Percentiles rank a stretch among this genome's conserved stretches.
Conservation (phyloP, 2,888 invertebrate species). For the Aricia artaxerxes region DNA sequence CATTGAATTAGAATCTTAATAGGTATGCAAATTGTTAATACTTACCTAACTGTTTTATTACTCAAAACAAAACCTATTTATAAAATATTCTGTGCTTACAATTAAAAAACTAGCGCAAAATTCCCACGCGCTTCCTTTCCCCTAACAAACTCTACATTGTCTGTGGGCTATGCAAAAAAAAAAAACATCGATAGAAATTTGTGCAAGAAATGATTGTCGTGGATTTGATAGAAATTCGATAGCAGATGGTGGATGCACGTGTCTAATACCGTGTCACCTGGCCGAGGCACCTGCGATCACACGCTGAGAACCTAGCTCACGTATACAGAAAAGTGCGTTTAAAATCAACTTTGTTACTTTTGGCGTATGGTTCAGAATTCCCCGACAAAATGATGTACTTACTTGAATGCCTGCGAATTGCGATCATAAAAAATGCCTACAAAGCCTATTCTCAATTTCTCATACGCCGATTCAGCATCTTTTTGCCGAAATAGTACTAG, state of each 20-base stretch:
- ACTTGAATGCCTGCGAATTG: too few species aligned
- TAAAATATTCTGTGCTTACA: too few species aligned
- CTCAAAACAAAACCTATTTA: too few species aligned
- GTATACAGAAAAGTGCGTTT: background rate
- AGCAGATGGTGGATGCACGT: conserved; percentile 19
- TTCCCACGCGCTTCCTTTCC: background rate
- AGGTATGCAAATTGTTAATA: background rate
- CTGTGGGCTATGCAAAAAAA: background rate
- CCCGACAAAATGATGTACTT: background rate
- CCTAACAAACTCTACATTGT: background rate
- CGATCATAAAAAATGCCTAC: too few species aligned
- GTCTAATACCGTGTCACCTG: conserved; percentile 16
- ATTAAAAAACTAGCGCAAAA: background rate
- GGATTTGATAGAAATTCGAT: background rate
- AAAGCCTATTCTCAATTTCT: too few species aligned
- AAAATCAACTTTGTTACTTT: background rate
- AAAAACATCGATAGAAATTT: background rate
- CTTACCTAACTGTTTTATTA: background rate
- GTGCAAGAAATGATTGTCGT: background rate
- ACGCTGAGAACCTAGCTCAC: conserved; percentile 8
- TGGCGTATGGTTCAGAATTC: background rate
- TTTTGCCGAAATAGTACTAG: too few species aligned
- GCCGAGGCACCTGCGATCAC: conserved; percentile 1
- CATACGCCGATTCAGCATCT: too few species aligned
- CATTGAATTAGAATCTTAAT: background rate